Base-by-base conservation (phyloP, 64 coral and sea anemone species). In the Acropora yongei region DNA sequence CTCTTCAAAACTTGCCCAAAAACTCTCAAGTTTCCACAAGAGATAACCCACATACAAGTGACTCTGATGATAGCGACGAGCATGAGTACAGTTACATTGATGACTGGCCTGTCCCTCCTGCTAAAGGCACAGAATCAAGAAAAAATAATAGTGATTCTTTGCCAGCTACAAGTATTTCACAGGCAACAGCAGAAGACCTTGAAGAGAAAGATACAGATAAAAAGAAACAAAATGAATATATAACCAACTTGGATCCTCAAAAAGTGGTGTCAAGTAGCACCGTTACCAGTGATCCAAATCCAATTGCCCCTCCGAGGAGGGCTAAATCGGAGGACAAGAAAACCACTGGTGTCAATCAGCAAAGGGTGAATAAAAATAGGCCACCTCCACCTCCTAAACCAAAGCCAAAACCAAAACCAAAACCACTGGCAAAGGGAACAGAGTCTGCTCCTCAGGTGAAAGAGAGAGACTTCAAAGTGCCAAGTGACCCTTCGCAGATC, bases 51-150 rank as follows among this genome's bases (percentile, higher is more conserved):
- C 47, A 60, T 68, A 30, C 43, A n/a, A 63, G 53, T 68, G 91
- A 80, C 72, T 72, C 68, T 73, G 73, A 66, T 74, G 61, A 71
- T 48, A 60, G 44, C 75, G 78, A 57, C 48, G 30, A 30, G 30
- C 94, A 96, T 93, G 86, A 88, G 1, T 96, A 93, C 30, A 88
- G 79, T 30, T 79, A 79, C 40, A 96, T 96, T 80, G 72, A 87
- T 73, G 84, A 92, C 18, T 8, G 72, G 57, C 50, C 50, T 49
- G 57, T 8, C 12, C 71, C n/a, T 65, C 30, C 49, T 49, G 40
- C 49, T 50, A 11, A 1, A 39, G 41, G 48, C 57, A 12, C 10
- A 88, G n/a, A 86, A 72, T 17, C 30, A 41, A 53, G 73, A 66
- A 41, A 69, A 84, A 66, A 8, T 88, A 49, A 73, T 58, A 20